phyloP scores from a whole-genome alignment of 2,888 invertebrate genomes.

The Eilema depressum region DNA sequence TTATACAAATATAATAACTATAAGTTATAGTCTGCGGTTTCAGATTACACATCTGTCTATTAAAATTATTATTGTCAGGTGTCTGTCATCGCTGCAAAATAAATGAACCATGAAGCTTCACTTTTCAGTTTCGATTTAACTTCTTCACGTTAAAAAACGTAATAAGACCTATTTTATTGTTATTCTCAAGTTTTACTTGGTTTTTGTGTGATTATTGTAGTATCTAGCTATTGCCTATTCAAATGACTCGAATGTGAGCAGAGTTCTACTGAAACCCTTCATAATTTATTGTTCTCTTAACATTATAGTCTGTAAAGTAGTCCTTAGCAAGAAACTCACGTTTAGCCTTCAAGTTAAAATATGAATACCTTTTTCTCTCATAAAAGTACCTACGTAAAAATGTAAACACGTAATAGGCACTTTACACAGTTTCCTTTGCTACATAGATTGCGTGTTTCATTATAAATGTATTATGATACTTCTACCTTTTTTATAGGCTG shows the following conservation, averaged over 20 bases:
- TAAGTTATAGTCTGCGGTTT: neutral
- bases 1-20: neutral
- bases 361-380: slow-evolving; percentile 5
- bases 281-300: neutral
- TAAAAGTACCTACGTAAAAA: slow-evolving; percentile 12
- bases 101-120: too few species aligned
- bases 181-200: too few species aligned
- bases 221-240: neutral
- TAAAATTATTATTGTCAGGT: neutral
- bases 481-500: slow-evolving; percentile 38
- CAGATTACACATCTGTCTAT: neutral
- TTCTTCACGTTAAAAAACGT: too few species aligned
- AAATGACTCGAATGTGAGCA: neutral
- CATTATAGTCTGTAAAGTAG: neutral
- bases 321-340: neutral
- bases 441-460: slow-evolving; percentile 29
- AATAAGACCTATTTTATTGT: too few species aligned
- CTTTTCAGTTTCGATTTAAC: too few species aligned
- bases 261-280: neutral
- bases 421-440: slow-evolving; percentile 20
- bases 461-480: slow-evolving; percentile 31
- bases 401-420: slow-evolving; percentile 23
- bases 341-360: neutral
- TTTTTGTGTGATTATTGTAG: neutral
- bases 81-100: neutral